These are phyloP conservation scores for Psilopsiagon aurifrons DNA, from an alignment of 2,113 vertebrate species.

Conservation along the genomic window DNA sequence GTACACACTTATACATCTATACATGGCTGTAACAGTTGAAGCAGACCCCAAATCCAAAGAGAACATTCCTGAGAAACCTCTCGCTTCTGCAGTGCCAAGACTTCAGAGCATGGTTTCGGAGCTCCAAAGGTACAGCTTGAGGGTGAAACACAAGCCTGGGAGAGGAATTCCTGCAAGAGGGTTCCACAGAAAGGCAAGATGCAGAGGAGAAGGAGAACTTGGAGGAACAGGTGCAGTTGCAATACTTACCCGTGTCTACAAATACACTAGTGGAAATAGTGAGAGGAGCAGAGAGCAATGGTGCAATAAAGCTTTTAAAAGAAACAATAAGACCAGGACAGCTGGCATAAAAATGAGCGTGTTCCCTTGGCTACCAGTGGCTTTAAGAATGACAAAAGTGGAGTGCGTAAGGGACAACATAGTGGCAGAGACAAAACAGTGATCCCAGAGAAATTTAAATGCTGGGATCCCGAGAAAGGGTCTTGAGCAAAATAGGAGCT, in stretches of 20 bases:
- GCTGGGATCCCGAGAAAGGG: background rate
- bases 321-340: conserved; percentile 64
- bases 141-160: conserved; percentile 55
- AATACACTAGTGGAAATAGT: conserved; percentile 63
- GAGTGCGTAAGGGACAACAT: background rate
- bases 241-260: conserved; percentile 12
- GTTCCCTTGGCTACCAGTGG: conserved; percentile 50
- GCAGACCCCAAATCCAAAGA: background rate
- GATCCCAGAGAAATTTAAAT: background rate
- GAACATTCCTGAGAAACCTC: conserved; percentile 57
- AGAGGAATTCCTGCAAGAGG: conserved; percentile 44
- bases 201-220: conserved; percentile 37
- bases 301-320: conserved; percentile 67
- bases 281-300: conserved; percentile 51
- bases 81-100: background rate
- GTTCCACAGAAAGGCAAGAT: conserved; percentile 48
- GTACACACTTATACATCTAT: background rate
- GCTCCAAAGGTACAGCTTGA: conserved; percentile 30
- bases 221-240: conserved; percentile 62
- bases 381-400: conserved; percentile 36
- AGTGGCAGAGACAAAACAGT: background rate
- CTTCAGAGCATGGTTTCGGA: conserved; percentile 16
- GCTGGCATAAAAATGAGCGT: conserved; percentile 41
- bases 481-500: background rate
- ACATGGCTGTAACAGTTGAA: conserved; percentile 21